Evolutionary conservation across 2,888 invertebrate genomes (phyloP).

Genomic region (Physocephala rufipes): DNA sequence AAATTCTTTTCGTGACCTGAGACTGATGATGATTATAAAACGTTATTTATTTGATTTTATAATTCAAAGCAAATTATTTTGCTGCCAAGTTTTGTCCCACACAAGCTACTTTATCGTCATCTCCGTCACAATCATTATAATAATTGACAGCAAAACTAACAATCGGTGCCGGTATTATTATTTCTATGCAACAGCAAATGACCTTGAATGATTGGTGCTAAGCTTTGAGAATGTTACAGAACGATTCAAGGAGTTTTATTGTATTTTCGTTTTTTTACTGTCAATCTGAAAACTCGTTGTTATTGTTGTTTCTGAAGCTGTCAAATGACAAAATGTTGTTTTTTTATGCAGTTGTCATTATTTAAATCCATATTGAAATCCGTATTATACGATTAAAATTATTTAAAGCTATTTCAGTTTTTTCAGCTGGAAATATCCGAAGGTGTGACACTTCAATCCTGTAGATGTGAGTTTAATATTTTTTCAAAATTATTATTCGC

Average conservation of each 20-base stretch:
- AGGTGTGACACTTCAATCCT: conserved; percentile 18
- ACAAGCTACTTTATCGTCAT: conserved; percentile 17
- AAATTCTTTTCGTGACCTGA: conserved; percentile 8
- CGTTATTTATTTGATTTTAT: not conserved
- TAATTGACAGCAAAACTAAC: conserved; percentile 37
- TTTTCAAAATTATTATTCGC: too few relatives aligned
- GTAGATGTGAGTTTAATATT: not conserved
- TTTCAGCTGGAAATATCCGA: not conserved
- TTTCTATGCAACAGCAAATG: conserved; percentile 59
- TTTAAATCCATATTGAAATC: not conserved
- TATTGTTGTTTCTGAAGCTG: conserved; percentile 7
- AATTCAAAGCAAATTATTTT: not conserved
- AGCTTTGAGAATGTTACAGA: conserved; percentile 59
- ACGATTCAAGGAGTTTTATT: conserved; percentile 39
- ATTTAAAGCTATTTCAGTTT: not conserved
- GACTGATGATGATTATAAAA: not conserved
- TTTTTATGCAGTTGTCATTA: too few relatives aligned
- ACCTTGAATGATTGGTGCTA: conserved; percentile 58
- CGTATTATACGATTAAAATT: conserved; percentile 18
- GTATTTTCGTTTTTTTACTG: conserved; percentile 7
- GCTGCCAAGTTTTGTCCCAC: conserved; percentile 6
- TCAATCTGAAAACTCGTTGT: conserved; percentile 24
- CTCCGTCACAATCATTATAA: not conserved
- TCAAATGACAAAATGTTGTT: not conserved
- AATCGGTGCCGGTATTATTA: too few relatives aligned